Conservation (phyloP, 2,888 invertebrate species). For the Limenitis camilla region DNA sequence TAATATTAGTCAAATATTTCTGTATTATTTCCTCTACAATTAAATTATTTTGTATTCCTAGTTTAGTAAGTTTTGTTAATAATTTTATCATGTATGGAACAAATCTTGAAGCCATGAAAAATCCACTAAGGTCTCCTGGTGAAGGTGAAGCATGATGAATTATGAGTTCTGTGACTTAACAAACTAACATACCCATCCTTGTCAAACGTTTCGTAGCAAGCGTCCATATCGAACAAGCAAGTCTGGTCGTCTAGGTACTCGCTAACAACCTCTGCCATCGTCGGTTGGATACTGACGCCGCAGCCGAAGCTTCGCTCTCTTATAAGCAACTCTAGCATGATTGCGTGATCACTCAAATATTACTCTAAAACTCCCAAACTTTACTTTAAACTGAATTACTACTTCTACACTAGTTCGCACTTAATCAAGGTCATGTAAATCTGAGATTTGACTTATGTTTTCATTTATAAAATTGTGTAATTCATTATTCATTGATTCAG, state of each 20-base stretch:
- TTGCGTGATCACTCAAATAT: slow-evolving; percentile 30
- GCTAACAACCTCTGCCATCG: slow-evolving; percentile 64
- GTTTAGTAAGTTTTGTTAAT: too few species aligned
- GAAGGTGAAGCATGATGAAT: background rate
- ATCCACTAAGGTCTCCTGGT: too few species aligned
- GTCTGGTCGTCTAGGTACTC: slow-evolving; percentile 64
- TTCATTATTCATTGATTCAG: slow-evolving; percentile 13
- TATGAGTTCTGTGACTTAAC: background rate
- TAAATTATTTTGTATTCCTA: too few species aligned
- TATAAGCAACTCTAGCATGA: slow-evolving; percentile 62
- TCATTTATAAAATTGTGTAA: slow-evolving; percentile 22
- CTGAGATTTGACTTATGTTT: slow-evolving; percentile 17
- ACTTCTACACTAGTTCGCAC: background rate
- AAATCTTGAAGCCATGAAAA: too few species aligned
- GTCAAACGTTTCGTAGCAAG: slow-evolving; percentile 92
- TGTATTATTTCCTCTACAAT: too few species aligned
- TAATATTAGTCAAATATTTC: too few species aligned
- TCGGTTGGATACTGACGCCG: slow-evolving; percentile 59
- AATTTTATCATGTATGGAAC: too few species aligned
- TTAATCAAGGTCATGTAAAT: background rate
- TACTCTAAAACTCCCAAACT: background rate
- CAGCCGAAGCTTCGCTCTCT: slow-evolving; percentile 42
- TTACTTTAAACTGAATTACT: background rate
- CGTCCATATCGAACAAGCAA: slow-evolving; percentile 85
- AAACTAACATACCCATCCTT: slow-evolving; percentile 84